Conservation (phyloP, 2,888 invertebrate species). For the Sphaerophoria rueppellii region DNA sequence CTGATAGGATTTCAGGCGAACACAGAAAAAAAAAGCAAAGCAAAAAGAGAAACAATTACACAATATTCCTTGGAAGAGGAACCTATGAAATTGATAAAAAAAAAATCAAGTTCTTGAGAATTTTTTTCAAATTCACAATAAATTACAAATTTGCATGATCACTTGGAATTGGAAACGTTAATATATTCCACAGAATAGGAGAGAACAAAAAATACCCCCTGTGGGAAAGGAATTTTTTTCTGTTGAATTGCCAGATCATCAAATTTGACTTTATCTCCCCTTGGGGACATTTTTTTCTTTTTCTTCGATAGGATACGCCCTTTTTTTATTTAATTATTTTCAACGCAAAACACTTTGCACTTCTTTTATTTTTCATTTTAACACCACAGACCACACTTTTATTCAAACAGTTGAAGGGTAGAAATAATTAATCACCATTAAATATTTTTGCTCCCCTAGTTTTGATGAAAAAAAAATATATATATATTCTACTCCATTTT, state of each 20-base stretch:
- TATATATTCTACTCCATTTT: slow-evolving; percentile 66
- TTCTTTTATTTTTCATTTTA: not conserved
- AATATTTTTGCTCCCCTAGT: slow-evolving; percentile 61
- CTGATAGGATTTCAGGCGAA: slow-evolving; percentile 71
- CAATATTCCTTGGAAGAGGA: slow-evolving; percentile 70
- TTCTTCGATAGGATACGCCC: slow-evolving; percentile 62
- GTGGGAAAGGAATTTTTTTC: slow-evolving; percentile 38
- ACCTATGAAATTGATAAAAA: slow-evolving; percentile 56
- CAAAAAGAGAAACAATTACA: slow-evolving; percentile 65
- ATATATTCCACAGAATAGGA: slow-evolving; percentile 10
- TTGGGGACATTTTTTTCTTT: slow-evolving; percentile 28
- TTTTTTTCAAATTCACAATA: slow-evolving; percentile 12
- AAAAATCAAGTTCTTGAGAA: slow-evolving; percentile 50
- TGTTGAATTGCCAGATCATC: slow-evolving; percentile 67
- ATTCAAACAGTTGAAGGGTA: slow-evolving; percentile 6
- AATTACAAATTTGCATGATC: slow-evolving; percentile 36
- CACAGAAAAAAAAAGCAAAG: slow-evolving; percentile 34
- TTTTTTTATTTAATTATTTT: slow-evolving; percentile 39
- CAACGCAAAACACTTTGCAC: slow-evolving; percentile 19
- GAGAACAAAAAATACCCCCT: slow-evolving; percentile 13
- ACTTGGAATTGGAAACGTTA: slow-evolving; percentile 23
- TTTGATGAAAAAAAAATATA: slow-evolving; percentile 15
- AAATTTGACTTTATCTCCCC: slow-evolving; percentile 50
- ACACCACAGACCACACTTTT: slow-evolving; percentile 38
- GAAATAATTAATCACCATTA: slow-evolving; percentile 66